These are phyloP conservation scores for Ylistrum balloti DNA, from an alignment of 1,140 invertebrate species.

Conservation along the genomic window DNA sequence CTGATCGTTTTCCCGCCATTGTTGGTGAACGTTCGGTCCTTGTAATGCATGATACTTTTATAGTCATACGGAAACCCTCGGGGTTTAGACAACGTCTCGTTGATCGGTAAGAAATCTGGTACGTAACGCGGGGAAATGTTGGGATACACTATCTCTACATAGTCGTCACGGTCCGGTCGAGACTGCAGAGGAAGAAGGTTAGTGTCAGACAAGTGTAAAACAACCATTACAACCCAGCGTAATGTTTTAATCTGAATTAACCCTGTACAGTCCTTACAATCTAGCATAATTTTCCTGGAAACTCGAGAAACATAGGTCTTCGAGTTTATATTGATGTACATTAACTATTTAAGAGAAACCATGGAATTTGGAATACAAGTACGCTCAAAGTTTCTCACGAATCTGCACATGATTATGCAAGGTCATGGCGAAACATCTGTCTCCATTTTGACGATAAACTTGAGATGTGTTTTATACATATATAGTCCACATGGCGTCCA, in stretches of 20 bases:
- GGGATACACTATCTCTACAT: conserved; percentile 65
- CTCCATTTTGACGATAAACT: background rate
- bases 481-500: background rate
- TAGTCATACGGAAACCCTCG: conserved; percentile 87
- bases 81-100: conserved; percentile 56
- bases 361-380: too few species aligned
- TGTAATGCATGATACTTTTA: conserved; percentile 93
- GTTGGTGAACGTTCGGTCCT: conserved; percentile 88
- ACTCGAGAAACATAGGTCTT: too few species aligned
- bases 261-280: too few species aligned
- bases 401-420: background rate
- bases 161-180: conserved; percentile 72
- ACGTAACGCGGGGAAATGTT: conserved; percentile 68
- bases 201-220: too few species aligned
- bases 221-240: too few species aligned
- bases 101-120: conserved; percentile 68
- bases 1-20: conserved; percentile 86
- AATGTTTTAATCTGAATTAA: too few species aligned
- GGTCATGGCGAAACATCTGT: background rate
- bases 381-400: background rate
- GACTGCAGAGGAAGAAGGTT: conserved; percentile 62
- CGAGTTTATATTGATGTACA: too few species aligned
- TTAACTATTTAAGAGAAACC: too few species aligned
- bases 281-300: too few species aligned
- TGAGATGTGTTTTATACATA: background rate